Conservation (phyloP, 2,113 vertebrate genomes). For the Xenopus laevis region DNA sequence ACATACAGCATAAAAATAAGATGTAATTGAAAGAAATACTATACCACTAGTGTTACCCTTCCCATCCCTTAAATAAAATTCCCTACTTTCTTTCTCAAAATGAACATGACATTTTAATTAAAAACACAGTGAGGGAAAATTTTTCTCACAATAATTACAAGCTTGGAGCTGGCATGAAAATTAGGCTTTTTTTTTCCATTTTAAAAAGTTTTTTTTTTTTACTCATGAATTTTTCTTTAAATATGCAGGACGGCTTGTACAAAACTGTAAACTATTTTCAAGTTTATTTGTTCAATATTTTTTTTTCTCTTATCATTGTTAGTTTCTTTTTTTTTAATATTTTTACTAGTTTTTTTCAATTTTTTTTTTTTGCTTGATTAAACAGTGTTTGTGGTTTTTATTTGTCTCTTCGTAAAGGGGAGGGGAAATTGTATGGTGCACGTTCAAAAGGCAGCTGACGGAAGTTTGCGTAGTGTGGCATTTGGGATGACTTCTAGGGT, state of each 20-base stretch:
- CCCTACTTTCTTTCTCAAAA: conserved; percentile 28
- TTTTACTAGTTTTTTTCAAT: conserved; percentile 13
- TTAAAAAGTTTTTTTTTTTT: conserved; percentile 49
- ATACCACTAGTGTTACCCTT: conserved; percentile 18
- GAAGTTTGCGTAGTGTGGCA: conserved; percentile 22
- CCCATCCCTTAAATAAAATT: conserved; percentile 26
- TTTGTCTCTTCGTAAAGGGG: conserved; percentile 43
- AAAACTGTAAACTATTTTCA: conserved; percentile 64
- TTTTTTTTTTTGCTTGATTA: conserved; percentile 6
- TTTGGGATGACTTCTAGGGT: conserved; percentile 8
- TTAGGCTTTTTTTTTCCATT: conserved; percentile 28
- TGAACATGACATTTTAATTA: conserved; percentile 29
- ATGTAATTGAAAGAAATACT: conserved; percentile 18
- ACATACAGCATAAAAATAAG: conserved; percentile 40
- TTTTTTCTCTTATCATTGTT: neutral
- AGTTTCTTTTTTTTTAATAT: conserved; percentile 19
- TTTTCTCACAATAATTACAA: conserved; percentile 32
- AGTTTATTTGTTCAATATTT: conserved; percentile 45
- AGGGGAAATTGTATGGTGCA: conserved; percentile 21
- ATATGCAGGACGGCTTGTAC: conserved; percentile 55
- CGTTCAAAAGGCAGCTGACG: conserved; percentile 28
- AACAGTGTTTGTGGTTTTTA: conserved; percentile 7
- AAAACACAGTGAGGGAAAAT: conserved; percentile 30
- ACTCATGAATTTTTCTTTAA: conserved; percentile 49
- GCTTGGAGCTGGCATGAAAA: conserved; percentile 40